Conservation (phyloP, 2,888 invertebrate genomes). For the Neocrepidodera transversa region DNA sequence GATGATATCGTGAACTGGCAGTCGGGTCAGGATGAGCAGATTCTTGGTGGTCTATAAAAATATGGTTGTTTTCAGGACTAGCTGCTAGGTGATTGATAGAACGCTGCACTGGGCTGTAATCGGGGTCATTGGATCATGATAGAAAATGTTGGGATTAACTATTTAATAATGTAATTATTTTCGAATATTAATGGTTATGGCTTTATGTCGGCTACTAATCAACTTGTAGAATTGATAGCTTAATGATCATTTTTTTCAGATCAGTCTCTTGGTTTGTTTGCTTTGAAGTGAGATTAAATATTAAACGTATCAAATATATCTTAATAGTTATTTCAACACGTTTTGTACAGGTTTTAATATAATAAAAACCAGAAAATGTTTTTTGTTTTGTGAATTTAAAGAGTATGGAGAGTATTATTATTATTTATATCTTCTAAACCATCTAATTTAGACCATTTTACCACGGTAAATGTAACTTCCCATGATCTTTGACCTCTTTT, state of each 20-base stretch:
- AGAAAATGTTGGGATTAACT: conserved; percentile 11
- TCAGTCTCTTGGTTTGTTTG: no score
- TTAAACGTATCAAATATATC: no score
- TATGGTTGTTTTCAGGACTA: conserved; percentile 16
- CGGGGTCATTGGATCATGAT: conserved; percentile 21
- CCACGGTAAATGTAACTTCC: conserved; percentile 17
- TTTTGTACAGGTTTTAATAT: no score
- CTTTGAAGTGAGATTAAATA: no score
- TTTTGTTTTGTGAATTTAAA: no score
- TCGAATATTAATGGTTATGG: conserved; percentile 13
- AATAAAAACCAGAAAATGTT: no score
- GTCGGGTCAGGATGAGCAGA: conserved; percentile 6
- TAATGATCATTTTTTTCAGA: no score
- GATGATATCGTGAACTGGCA: conserved; percentile 7
- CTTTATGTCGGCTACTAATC: conserved; percentile 10
- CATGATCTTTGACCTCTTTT: conserved; percentile 26
- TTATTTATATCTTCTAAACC: no score
- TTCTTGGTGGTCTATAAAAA: conserved; percentile 27
- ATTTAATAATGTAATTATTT: conserved; percentile 21
- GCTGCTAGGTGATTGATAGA: conserved; percentile 26
- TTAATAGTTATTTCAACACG: no score
- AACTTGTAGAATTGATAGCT: conserved; percentile 13
- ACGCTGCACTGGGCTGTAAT: conserved; percentile 11
- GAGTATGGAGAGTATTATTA: no score
- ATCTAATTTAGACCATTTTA: no score